Evolutionary conservation across 2,888 invertebrate species (phyloP).

Genomic region (Rhingia rostrata): DNA sequence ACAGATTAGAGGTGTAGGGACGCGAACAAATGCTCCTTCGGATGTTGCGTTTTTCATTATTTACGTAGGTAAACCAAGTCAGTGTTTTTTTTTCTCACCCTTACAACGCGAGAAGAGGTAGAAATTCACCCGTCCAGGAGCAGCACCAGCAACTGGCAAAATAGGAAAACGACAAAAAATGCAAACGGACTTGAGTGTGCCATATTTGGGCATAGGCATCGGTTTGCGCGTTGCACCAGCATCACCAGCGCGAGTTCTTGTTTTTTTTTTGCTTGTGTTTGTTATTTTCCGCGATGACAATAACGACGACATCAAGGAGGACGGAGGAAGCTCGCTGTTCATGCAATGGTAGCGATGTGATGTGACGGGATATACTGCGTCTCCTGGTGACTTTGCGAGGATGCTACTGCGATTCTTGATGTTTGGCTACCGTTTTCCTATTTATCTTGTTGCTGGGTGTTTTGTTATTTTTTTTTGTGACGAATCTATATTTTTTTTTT

Average conservation of each 20-base stretch:
- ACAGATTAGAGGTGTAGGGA: constrained; percentile 26
- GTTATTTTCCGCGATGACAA: background rate
- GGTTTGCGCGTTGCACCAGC: constrained; percentile 29
- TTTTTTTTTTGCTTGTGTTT: constrained; percentile 10
- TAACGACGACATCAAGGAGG: constrained; percentile 10
- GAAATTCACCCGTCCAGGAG: background rate
- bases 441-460: constrained; percentile 65
- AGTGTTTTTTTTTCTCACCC: constrained; percentile 40
- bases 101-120: background rate
- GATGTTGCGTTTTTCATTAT: constrained; percentile 5
- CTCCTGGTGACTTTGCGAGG: constrained; percentile 11
- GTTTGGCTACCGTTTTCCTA: constrained; percentile 65
- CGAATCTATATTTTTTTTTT: constrained; percentile 9
- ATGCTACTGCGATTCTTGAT: background rate
- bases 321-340: constrained; percentile 30
- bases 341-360: constrained; percentile 30
- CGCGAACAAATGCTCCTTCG: constrained; percentile 29
- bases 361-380: constrained; percentile 14
- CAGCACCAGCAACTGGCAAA: constrained; percentile 46
- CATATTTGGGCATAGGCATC: constrained; percentile 67
- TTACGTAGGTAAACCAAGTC: constrained; percentile 37
- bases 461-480: constrained; percentile 4
- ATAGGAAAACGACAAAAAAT: constrained; percentile 44
- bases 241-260: constrained; percentile 44
- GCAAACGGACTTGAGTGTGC: constrained; percentile 35